Evolutionary conservation across 2,797 vertebrate species (phyloP).

Genomic region (Aotus griseimembra): DNA sequence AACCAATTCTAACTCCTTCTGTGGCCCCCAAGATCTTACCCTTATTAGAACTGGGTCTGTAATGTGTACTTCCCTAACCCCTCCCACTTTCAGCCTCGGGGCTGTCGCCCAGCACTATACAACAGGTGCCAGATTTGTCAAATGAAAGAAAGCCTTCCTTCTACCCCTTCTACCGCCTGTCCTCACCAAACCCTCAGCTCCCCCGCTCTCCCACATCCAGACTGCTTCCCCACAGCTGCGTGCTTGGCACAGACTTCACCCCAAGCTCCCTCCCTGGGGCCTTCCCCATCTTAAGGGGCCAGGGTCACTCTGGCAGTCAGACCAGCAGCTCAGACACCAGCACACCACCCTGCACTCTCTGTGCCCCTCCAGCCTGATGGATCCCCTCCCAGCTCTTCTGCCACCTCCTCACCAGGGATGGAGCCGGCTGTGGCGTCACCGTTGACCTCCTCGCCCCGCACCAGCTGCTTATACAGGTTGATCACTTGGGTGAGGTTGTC

Average conservation of each 20-base stretch:
- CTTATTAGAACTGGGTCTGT: background rate
- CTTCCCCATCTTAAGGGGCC: constrained; percentile 3
- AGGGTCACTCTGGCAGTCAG: background rate
- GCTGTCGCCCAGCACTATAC: background rate
- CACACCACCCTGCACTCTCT: rapidly evolving
- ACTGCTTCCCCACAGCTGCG: background rate
- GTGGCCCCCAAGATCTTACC: background rate
- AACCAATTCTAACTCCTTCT: background rate
- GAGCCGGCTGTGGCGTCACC: constrained; percentile 85
- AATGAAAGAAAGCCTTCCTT: background rate
- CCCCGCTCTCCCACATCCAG: background rate
- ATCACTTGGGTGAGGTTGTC: constrained; percentile 98
- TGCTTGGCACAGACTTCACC: background rate
- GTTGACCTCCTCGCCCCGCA: constrained; percentile 94
- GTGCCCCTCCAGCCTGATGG: background rate
- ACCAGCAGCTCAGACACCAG: background rate
- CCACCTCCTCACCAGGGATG: constrained; percentile 86
- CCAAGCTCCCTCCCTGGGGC: background rate
- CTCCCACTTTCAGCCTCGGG: background rate
- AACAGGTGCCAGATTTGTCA: background rate
- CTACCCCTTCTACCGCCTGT: background rate
- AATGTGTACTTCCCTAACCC: background rate
- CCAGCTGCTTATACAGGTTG: constrained; percentile 94
- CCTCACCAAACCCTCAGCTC: background rate
- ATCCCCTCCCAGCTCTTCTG: background rate